Percentiles rank a stretch among this genome's conserved stretches.
phyloP scores from a whole-genome alignment of 1,140 invertebrate genomes.

The Atta cephalotes region DNA sequence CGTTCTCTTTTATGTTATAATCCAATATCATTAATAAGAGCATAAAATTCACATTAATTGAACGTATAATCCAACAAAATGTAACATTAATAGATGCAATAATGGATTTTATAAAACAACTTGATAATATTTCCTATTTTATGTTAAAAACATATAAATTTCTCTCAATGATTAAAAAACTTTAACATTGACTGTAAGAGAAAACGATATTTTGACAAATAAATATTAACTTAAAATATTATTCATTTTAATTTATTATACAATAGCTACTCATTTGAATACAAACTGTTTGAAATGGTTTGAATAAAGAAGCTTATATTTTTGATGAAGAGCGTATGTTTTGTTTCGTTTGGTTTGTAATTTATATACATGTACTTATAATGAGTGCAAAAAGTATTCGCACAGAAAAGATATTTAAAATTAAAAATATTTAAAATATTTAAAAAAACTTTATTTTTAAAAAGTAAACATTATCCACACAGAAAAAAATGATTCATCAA shows the following conservation, averaged over 20 bases:
- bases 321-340: conserved; percentile 20
- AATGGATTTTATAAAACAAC: conserved; percentile 7
- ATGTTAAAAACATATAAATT: neutral
- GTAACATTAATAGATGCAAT: neutral
- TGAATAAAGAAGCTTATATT: neutral
- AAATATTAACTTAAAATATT: neutral
- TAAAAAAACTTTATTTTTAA: too few relatives aligned
- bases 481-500: too few relatives aligned
- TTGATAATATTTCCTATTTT: neutral
- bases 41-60: neutral
- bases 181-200: neutral
- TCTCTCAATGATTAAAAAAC: neutral
- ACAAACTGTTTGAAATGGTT: neutral
- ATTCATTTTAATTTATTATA: neutral
- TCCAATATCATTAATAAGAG: neutral
- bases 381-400: too few relatives aligned
- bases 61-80: neutral
- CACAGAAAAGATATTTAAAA: too few relatives aligned
- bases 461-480: too few relatives aligned
- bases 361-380: neutral
- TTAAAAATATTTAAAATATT: too few relatives aligned
- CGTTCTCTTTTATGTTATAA: neutral
- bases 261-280: neutral
- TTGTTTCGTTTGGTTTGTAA: neutral
- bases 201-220: neutral